Evolutionary conservation across 2,888 invertebrate genomes (phyloP), one percentile per base, ranked within the genome.

Genomic region (Erannis defoliaria): DNA sequence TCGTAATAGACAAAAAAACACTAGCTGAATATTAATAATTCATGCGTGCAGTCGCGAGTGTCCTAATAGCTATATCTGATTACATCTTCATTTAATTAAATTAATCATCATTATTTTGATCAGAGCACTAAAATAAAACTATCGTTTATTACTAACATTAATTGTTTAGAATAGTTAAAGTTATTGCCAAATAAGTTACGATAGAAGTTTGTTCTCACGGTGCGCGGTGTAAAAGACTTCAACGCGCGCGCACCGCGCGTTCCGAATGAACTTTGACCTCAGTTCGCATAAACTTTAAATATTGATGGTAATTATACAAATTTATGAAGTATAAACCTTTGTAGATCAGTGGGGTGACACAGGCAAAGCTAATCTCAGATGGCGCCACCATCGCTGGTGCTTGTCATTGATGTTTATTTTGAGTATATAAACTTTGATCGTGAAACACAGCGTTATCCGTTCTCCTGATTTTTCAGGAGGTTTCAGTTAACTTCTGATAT

Each of bases 211-310:
- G 63, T 70, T 70, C 70, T 60, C 70, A 70, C 70, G 70, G 60
- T 68, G 62, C 55, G 65, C 70, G 70, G 59, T 70, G 62, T 51
- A 68, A 71, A 68, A 66, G 63, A 62, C 54, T 50, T 58, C 48
- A 66, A 64, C 72, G 68, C 68, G 65, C 63, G 66, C 62, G 53
- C 62, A 50, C 50, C 29, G 40, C 59, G 62, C 61, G 62, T 68
- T 50, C 59, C 55, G 55, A 59, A 51, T 64, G 67, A 70, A 68
- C 70, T 67, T 62, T 64, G 63, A 68, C 68, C 63, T 68, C 49
- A 45, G n/a, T 14, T 46, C 33, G 16, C 18, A 9, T 45, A 38
- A 45, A 58, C 14, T 51, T 62, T 57, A 40, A 43, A 58, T 58
- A 54, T 54, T 49, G 26, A 55, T 43, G 16, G 6, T 23, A 21